Percentiles rank a stretch among this genome's conserved stretches.
Evolutionary conservation across 2,113 vertebrate genomes (phyloP).

Genomic region (Lipophrys pholis): DNA sequence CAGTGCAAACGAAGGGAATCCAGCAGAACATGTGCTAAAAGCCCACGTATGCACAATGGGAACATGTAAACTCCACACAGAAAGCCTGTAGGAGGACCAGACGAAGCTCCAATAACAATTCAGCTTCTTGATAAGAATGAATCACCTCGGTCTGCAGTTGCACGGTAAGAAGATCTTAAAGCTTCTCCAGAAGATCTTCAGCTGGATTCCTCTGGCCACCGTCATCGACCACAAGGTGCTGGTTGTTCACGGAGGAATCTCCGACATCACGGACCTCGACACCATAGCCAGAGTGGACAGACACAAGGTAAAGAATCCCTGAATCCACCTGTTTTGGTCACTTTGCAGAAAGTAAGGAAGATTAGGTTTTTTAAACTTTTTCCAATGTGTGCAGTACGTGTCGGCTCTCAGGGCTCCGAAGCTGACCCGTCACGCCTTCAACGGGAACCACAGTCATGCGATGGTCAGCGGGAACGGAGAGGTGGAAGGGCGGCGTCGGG

Average conservation of each 20-base stretch:
- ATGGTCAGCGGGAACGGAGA: background rate
- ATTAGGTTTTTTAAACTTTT: background rate
- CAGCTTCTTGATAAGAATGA: no score
- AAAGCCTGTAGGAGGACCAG: no score
- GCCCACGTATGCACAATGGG: no score
- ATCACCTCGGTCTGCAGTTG: slow-evolving; percentile 70
- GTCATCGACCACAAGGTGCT: slow-evolving; percentile 92
- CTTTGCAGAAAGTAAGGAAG: background rate
- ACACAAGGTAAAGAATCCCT: slow-evolving; percentile 83
- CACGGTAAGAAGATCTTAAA: slow-evolving; percentile 92
- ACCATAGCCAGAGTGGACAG: slow-evolving; percentile 86
- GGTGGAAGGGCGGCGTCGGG: slow-evolving; percentile 45
- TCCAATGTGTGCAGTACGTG: slow-evolving; percentile 80
- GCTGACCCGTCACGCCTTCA: slow-evolving; percentile 42
- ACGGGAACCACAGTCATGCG: background rate
- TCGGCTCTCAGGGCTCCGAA: slow-evolving; percentile 86
- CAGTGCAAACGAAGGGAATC: no score
- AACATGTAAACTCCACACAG: no score
- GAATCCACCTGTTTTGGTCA: background rate
- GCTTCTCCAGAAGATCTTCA: slow-evolving; percentile 91
- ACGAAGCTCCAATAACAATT: no score
- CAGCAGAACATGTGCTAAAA: no score
- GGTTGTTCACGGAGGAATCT: slow-evolving; percentile 91
- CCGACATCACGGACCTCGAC: slow-evolving; percentile 88
- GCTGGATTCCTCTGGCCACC: slow-evolving; percentile 92